phyloP scores from a whole-genome alignment of 1,140 invertebrate genomes.

The Drosophila carrolli region DNA sequence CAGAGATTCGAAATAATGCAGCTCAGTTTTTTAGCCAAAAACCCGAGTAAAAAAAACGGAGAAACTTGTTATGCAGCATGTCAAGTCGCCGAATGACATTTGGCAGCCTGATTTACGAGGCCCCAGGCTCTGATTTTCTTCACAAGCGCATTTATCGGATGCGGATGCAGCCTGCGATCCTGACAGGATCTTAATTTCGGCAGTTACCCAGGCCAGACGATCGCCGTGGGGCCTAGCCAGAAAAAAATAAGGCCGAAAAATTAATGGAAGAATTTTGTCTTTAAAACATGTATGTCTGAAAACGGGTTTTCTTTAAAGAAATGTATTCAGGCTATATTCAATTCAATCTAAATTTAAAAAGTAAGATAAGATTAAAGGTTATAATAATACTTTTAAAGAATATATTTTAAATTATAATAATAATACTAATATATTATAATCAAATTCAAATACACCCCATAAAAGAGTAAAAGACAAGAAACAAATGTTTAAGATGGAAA shows the following conservation, averaged over 20 bases:
- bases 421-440: no score
- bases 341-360: no score
- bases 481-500: no score
- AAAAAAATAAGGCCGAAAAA: neutral
- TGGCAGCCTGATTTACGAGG: slow-evolving; percentile 71
- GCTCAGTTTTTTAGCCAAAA: slow-evolving; percentile 27
- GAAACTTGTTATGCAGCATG: slow-evolving; percentile 79
- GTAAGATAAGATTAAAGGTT: no score
- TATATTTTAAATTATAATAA: no score
- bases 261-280: neutral
- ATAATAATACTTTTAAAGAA: no score
- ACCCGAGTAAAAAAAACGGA: slow-evolving; percentile 18
- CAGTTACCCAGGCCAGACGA: neutral
- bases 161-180: slow-evolving; percentile 33
- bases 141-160: slow-evolving; percentile 6
- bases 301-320: no score
- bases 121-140: slow-evolving; percentile 38
- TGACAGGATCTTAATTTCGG: slow-evolving; percentile 4
- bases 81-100: slow-evolving; percentile 70
- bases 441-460: no score
- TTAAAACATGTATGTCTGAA: neutral
- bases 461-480: no score
- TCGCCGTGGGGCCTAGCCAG: neutral
- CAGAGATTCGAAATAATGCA: slow-evolving; percentile 48
- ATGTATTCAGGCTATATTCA: no score